phyloP scores from a whole-genome alignment of 1,140 invertebrate genomes.

The Episyrphus balteatus region DNA sequence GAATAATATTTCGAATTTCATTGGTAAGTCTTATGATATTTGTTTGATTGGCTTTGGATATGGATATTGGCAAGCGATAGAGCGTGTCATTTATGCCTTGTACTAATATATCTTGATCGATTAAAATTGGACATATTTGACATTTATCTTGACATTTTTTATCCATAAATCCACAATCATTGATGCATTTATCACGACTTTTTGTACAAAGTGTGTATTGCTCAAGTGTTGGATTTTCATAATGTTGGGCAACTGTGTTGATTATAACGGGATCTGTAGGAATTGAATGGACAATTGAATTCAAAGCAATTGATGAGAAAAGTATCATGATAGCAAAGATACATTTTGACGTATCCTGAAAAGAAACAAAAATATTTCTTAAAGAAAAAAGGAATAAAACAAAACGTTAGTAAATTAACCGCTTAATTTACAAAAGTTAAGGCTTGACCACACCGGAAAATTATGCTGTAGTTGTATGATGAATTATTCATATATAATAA shows the following conservation, averaged over 20 bases:
- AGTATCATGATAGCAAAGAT: not conserved
- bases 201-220: constrained; percentile 22
- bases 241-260: constrained; percentile 21
- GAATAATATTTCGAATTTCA: constrained; percentile 25
- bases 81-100: constrained; percentile 26
- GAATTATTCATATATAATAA: too few species aligned
- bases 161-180: not conserved
- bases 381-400: not conserved
- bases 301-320: not conserved
- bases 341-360: constrained; percentile 3
- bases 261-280: constrained; percentile 14
- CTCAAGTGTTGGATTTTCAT: constrained; percentile 20
- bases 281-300: not conserved
- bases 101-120: constrained; percentile 20
- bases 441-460: too few species aligned
- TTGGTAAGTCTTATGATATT: constrained; percentile 28
- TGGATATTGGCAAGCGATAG: constrained; percentile 1
- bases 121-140: constrained; percentile 21
- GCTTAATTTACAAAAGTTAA: too few species aligned
- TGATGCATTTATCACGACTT: constrained; percentile 16
- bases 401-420: not conserved
- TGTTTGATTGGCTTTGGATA: constrained; percentile 17
- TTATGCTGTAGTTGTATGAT: too few species aligned
- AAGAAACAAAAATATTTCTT: not conserved
- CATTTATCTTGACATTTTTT: constrained; percentile 12